Percentiles rank a stretch among this genome's conserved stretches.
These are phyloP conservation scores for Agrotis puta DNA, from an alignment of 2,888 invertebrate species.

Conservation along the genomic window DNA sequence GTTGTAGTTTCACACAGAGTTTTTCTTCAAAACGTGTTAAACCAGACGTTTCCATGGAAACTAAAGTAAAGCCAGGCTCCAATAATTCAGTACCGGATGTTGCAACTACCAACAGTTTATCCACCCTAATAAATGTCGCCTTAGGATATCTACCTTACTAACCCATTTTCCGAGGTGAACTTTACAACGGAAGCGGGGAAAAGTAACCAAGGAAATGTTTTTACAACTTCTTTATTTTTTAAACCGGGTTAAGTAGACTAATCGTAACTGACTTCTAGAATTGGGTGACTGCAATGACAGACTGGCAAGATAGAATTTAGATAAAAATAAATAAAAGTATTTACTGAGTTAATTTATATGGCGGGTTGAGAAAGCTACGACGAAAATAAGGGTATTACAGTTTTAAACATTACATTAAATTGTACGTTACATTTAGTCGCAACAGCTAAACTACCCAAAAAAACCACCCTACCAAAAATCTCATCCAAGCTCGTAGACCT, in stretches of 20 bases:
- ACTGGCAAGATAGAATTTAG: conserved; percentile 3
- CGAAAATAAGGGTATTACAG: neutral
- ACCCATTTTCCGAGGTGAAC: conserved; percentile 47
- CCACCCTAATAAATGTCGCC: conserved; percentile 40
- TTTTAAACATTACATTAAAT: neutral
- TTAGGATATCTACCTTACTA: conserved; percentile 46
- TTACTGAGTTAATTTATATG: conserved; percentile 3
- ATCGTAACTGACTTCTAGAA: conserved; percentile 25
- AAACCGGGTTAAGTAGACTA: conserved; percentile 30
- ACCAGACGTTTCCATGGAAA: conserved; percentile 19
- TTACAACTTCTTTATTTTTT: conserved; percentile 34
- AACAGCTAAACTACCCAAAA: neutral
- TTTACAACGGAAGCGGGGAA: conserved; percentile 8
- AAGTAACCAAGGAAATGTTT: conserved; percentile 32
- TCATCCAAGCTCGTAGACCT: conserved; percentile 14
- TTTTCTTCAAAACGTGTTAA: conserved; percentile 32
- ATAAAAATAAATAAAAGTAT: neutral
- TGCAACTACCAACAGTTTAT: conserved; percentile 51
- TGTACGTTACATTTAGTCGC: neutral
- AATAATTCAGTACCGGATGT: conserved; percentile 32
- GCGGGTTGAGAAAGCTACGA: neutral
- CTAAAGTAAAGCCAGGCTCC: conserved; percentile 21
- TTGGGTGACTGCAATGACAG: neutral
- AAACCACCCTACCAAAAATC: conserved; percentile 20
- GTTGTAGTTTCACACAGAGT: conserved; percentile 1